Conservation (phyloP, 1,140 invertebrate species). For the Phymorhynchus buccinoides region DNA sequence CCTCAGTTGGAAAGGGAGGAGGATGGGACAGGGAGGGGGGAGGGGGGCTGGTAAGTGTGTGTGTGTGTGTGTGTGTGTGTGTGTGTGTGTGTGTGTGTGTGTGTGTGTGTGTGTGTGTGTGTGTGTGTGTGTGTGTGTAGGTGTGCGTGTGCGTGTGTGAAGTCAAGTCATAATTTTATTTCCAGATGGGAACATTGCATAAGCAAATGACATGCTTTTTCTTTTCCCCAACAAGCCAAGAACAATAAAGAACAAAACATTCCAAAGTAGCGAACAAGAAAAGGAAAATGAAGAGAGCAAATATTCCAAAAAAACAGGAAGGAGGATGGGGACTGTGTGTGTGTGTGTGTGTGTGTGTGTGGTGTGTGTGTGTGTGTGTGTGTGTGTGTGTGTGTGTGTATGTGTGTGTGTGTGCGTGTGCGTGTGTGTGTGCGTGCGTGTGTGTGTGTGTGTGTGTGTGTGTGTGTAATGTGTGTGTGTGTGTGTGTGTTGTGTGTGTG, state of each 20-base stretch:
- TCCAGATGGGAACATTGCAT: too few relatives aligned
- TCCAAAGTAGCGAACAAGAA: too few relatives aligned
- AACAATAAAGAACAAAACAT: too few relatives aligned
- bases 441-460: constrained; percentile 22
- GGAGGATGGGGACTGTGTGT: not conserved
- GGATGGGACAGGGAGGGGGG: not conserved
- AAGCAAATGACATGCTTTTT: too few relatives aligned
- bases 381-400: not conserved
- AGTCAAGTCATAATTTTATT: too few relatives aligned
- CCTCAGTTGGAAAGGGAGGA: not conserved
- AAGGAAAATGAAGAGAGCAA: too few relatives aligned
- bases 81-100: constrained; percentile 29
- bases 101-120: constrained; percentile 5
- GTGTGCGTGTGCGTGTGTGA: not conserved
- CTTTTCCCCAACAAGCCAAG: too few relatives aligned
- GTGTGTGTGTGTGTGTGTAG: not conserved
- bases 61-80: constrained; percentile 10
- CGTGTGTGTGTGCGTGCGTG: not conserved
- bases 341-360: constrained; percentile 16
- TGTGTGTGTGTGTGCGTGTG: too few relatives aligned
- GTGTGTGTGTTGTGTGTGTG: constrained; percentile 21
- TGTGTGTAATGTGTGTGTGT: constrained; percentile 9
- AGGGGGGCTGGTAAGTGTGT: not conserved
- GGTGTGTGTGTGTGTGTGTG: constrained; percentile 29
- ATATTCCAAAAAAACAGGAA: too few relatives aligned